Percentiles rank a stretch among this genome's conserved stretches.
These are phyloP conservation scores for Cephalopholis sonnerati DNA, from an alignment of 2,113 vertebrate species.

Conservation along the genomic window DNA sequence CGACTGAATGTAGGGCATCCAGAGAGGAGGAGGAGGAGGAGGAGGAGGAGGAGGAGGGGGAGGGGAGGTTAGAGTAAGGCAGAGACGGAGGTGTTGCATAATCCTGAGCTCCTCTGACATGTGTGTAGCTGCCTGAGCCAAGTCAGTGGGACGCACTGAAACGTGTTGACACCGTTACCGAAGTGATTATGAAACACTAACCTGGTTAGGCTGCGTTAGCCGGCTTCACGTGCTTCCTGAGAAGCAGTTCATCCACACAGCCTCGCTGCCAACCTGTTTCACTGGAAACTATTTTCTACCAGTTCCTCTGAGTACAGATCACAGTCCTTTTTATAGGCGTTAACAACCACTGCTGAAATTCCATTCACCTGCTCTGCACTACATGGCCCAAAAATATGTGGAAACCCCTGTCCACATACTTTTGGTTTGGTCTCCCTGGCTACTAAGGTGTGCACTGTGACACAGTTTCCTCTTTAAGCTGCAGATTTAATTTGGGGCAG, in stretches of 20 bases:
- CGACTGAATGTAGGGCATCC: conserved; percentile 62
- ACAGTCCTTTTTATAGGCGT: not conserved
- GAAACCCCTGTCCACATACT: too few relatives aligned
- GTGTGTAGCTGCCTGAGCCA: conserved; percentile 51
- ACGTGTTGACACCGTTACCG: conserved; percentile 53
- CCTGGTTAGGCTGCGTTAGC: conserved; percentile 29
- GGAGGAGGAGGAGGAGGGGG: not conserved
- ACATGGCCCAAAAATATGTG: too few relatives aligned
- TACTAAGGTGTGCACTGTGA: too few relatives aligned
- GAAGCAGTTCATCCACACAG: conserved; percentile 25
- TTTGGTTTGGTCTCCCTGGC: too few relatives aligned
- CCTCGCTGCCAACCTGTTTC: not conserved
- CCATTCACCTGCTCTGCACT: too few relatives aligned
- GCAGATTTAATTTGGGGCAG: too few relatives aligned
- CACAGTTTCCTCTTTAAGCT: too few relatives aligned
- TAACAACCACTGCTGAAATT: too few relatives aligned
- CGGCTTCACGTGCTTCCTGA: conserved; percentile 19
- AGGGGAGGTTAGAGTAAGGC: not conserved
- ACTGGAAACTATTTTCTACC: not conserved
- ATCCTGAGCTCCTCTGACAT: conserved; percentile 62
- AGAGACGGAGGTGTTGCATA: conserved; percentile 58
- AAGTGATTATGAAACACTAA: conserved; percentile 59
- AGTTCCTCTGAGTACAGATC: not conserved
- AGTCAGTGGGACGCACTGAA: conserved; percentile 61
- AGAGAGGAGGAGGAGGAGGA: not conserved